phyloP scores from a whole-genome alignment of 2,797 vertebrate species.

The Kryptopterus vitreolus region DNA sequence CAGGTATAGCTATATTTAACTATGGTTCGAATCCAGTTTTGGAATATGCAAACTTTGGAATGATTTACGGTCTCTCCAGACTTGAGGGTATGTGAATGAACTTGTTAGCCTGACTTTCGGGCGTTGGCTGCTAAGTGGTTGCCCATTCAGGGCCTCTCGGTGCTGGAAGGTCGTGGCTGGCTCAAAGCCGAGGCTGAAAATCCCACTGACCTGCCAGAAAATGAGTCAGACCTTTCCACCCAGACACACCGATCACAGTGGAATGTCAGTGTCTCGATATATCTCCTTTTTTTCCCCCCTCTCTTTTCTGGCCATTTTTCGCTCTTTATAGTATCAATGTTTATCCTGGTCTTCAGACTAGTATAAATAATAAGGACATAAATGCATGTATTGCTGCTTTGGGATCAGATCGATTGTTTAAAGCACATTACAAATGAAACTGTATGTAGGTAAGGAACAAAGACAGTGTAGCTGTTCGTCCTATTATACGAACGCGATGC shows the following conservation, averaged over 20 bases:
- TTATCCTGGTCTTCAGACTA: background rate
- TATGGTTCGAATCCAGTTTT: background rate
- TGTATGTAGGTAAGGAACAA: background rate
- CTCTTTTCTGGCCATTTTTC: background rate
- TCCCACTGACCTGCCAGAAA: slow-evolving; percentile 49
- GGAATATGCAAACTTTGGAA: background rate
- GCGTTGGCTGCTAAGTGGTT: slow-evolving; percentile 20
- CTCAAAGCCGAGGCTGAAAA: slow-evolving; percentile 38
- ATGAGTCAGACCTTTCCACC: slow-evolving; percentile 52
- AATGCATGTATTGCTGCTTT: too few species aligned
- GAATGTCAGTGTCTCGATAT: slow-evolving; percentile 33
- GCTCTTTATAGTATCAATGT: background rate
- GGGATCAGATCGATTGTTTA: too few species aligned
- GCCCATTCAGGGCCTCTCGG: slow-evolving; percentile 33
- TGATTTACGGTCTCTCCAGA: slow-evolving; percentile 17
- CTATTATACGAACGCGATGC: background rate
- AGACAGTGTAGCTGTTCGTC: background rate
- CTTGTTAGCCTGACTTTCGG: slow-evolving; percentile 5
- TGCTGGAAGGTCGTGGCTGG: slow-evolving; percentile 45
- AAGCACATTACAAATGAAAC: too few species aligned
- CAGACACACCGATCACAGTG: slow-evolving; percentile 43
- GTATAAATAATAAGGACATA: background rate
- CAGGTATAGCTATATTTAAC: slow-evolving; percentile 22
- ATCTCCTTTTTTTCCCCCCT: too few species aligned
- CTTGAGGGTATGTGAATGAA: slow-evolving; percentile 23